Percentiles rank a stretch among this genome's conserved stretches.
Conservation (phyloP, 2,888 invertebrate species). For the Ceramica pisi region DNA sequence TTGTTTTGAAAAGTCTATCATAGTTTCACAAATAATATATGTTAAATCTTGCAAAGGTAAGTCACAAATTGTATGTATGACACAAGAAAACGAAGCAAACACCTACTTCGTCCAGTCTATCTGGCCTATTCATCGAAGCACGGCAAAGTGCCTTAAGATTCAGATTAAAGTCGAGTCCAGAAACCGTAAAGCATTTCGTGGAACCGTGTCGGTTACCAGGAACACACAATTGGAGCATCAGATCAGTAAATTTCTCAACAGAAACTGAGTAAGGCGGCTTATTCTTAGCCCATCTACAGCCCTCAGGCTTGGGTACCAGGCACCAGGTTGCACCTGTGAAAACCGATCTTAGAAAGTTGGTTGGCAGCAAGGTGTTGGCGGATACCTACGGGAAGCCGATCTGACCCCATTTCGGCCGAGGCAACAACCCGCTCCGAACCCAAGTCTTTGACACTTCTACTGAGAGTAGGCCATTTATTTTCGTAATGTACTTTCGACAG, state of each 20-base stretch:
- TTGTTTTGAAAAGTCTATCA: not conserved
- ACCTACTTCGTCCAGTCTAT: not conserved
- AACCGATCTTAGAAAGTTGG: conserved; percentile 42
- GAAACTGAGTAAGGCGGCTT: conserved; percentile 9
- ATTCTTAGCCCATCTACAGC: conserved; percentile 23
- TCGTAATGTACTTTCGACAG: conserved; percentile 75
- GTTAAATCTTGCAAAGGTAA: not conserved
- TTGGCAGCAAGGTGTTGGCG: conserved; percentile 71
- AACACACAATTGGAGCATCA: conserved; percentile 20
- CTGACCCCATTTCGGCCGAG: conserved; percentile 78
- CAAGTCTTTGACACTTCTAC: conserved; percentile 82
- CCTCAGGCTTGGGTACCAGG: conserved; percentile 11
- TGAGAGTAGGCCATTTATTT: conserved; percentile 82
- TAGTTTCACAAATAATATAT: not conserved
- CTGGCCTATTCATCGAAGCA: not conserved
- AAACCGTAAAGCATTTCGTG: conserved; percentile 12
- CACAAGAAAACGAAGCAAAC: not conserved
- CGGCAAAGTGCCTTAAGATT: conserved; percentile 16
- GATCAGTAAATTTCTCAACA: conserved; percentile 24
- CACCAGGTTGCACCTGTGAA: conserved; percentile 55
- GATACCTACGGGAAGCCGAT: conserved; percentile 74
- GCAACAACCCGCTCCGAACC: conserved; percentile 79
- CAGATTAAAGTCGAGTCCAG: conserved; percentile 22
- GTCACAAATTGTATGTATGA: not conserved
- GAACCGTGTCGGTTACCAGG: conserved; percentile 24